Conservation (phyloP, 1,140 invertebrate genomes). For the honey bee (Apis mellifera) region DNA sequence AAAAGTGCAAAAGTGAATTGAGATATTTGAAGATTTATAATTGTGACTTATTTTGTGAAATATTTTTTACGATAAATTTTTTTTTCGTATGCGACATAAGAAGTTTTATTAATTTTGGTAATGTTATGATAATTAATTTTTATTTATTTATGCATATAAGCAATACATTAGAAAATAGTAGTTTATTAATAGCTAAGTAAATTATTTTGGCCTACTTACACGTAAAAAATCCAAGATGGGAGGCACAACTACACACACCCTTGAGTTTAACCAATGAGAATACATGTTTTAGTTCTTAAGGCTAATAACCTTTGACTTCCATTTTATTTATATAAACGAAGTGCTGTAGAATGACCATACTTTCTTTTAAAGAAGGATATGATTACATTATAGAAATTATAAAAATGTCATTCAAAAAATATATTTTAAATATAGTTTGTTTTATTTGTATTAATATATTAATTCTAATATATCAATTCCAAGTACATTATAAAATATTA, state of each 20-base stretch:
- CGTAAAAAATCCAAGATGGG: slow-evolving; percentile 43
- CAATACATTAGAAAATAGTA: neutral
- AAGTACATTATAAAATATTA: neutral
- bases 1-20: slow-evolving; percentile 14
- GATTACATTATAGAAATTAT: neutral
- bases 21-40: neutral
- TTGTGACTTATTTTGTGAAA: neutral
- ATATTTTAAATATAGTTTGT: neutral
- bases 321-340: slow-evolving; percentile 15
- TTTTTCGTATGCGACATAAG: neutral
- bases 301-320: slow-evolving; percentile 38
- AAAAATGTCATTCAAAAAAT: neutral
- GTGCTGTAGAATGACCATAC: neutral
- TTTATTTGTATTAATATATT: neutral
- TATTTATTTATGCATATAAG: neutral
- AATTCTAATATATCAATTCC: neutral
- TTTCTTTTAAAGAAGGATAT: neutral
- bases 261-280: slow-evolving; percentile 40
- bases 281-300: slow-evolving; percentile 13
- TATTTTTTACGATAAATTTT: neutral
- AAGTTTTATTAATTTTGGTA: neutral
- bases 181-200: slow-evolving; percentile 52
- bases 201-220: slow-evolving; percentile 45
- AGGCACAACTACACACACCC: slow-evolving; percentile 50
- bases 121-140: neutral